A percentile compares a stretch with the other conserved stretches of the same genome.
Evolutionary conservation across 2,888 invertebrate genomes (phyloP).

Genomic region (Julus scanicus): DNA sequence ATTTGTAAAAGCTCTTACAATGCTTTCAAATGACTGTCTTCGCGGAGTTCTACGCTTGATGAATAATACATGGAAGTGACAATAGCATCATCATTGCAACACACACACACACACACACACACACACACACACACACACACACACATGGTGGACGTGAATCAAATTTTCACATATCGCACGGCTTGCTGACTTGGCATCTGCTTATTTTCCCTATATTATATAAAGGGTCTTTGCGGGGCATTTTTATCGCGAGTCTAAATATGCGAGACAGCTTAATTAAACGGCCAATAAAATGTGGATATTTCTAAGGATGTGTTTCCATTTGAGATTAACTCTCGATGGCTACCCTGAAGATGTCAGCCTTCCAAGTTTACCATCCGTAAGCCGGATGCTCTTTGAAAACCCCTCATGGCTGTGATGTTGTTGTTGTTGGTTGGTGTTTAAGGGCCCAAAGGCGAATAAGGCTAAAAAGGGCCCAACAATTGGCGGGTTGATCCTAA

Average conservation of each 20-base stretch:
- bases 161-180: slow-evolving; percentile 24
- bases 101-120: slow-evolving; percentile 43
- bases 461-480: too few species aligned
- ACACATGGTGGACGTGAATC: slow-evolving; percentile 8
- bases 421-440: too few species aligned
- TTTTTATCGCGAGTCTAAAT: not conserved
- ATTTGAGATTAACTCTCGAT: too few species aligned
- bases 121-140: slow-evolving; percentile 42
- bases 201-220: not conserved
- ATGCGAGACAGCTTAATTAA: not conserved
- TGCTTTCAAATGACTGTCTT: slow-evolving; percentile 33
- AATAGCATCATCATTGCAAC: slow-evolving; percentile 41
- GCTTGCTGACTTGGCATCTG: not conserved
- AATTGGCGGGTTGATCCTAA: too few species aligned
- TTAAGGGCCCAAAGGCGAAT: too few species aligned
- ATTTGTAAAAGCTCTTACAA: slow-evolving; percentile 28
- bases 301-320: too few species aligned
- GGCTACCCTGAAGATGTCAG: not conserved
- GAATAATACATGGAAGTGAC: slow-evolving; percentile 37
- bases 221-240: not conserved
- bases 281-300: not conserved
- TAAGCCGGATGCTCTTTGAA: too few species aligned
- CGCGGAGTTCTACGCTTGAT: not conserved
- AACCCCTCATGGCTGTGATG: too few species aligned
- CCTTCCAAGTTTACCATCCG: not conserved